Percentiles rank a stretch among this genome's conserved stretches.
These are phyloP conservation scores for Hemicrepidius hirtus DNA, from an alignment of 2,888 invertebrate species.

Conservation along the genomic window DNA sequence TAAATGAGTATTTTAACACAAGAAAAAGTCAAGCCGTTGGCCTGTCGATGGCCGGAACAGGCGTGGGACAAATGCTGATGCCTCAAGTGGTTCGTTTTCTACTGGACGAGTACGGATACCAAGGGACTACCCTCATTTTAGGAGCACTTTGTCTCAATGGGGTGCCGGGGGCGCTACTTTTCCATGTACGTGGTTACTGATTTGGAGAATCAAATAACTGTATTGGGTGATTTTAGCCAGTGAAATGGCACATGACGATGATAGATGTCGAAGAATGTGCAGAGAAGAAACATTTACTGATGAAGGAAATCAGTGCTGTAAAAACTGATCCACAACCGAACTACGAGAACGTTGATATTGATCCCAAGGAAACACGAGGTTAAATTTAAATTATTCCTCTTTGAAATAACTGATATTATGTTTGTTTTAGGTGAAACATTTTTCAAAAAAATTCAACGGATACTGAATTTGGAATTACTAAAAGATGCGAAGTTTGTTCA, in stretches of 20 bases:
- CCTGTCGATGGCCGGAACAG: slow-evolving; percentile 84
- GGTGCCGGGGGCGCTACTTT: slow-evolving; percentile 70
- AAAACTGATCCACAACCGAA: not conserved
- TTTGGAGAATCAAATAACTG: slow-evolving; percentile 46
- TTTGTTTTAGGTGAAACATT: slow-evolving; percentile 18
- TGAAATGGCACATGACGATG: slow-evolving; percentile 74
- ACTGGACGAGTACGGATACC: slow-evolving; percentile 79
- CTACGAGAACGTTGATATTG: not conserved
- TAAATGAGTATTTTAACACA: slow-evolving; percentile 81
- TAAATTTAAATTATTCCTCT: not conserved
- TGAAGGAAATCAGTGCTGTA: slow-evolving; percentile 13
- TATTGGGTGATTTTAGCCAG: slow-evolving; percentile 73
- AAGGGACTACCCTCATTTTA: slow-evolving; percentile 78
- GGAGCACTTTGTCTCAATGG: slow-evolving; percentile 79
- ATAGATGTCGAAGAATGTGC: not conserved
- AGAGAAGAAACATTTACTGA: slow-evolving; percentile 36
- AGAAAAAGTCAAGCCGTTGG: slow-evolving; percentile 84
- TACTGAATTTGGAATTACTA: slow-evolving; percentile 79
- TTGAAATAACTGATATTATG: not conserved
- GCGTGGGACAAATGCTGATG: slow-evolving; percentile 84
- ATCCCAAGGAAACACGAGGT: not conserved
- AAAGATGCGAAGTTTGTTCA: slow-evolving; percentile 79
- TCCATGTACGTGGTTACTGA: slow-evolving; percentile 72
- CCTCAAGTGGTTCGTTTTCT: slow-evolving; percentile 82
- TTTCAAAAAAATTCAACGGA: slow-evolving; percentile 66